Base-by-base conservation (phyloP, 2,888 invertebrate species). In the Apodemia zela region DNA sequence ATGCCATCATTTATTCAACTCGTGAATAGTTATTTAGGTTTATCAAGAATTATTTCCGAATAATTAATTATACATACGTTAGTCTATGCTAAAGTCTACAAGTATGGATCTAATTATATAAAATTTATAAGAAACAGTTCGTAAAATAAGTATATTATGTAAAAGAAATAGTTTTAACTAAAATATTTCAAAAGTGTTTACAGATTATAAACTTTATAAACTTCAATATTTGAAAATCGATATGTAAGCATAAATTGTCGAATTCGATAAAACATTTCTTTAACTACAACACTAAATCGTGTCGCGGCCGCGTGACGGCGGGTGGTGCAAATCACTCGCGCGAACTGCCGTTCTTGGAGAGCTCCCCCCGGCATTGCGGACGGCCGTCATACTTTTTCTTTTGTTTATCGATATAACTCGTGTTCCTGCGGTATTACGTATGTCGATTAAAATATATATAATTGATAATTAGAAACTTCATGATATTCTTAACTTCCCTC, bases 261-360 rank as follows among this genome's bases (percentile, higher is more conserved):
- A 83, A 77, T 75, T 79, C 79, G 80, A 79, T 66, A 68, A 70
- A 69, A 67, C 54, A 63, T 61, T 54, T 64, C 63, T 61, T 62
- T 59, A 49, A 67, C 65, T 66, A 68, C 87, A 76, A 76, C 88
- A 74, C 86, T 85, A 82, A 73, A 62, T 66, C 74, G 74, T 77
- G 84, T 81, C 87, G 89, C 89, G 88, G 84, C 85, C 87, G 78
- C 85, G 84, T 78, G 77, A 75, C 80, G 77, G 78, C 81, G 88
- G 89, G 90, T 84, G 90, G 89, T 80, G 87, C 90, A 84, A 89
- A 87, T 89, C 90, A 89, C 83, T 89, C 90, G 89, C 90, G 90
- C 86, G 89, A 80, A 90, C 89, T 87, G 86, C 89, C 89, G 87
- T 82, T 89, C 88, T 88, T 86, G 78, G 80, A 84, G 81, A 79